These are phyloP conservation scores for Limosa lapponica DNA, from an alignment of 2,797 vertebrate genomes.

Conservation along the genomic window DNA sequence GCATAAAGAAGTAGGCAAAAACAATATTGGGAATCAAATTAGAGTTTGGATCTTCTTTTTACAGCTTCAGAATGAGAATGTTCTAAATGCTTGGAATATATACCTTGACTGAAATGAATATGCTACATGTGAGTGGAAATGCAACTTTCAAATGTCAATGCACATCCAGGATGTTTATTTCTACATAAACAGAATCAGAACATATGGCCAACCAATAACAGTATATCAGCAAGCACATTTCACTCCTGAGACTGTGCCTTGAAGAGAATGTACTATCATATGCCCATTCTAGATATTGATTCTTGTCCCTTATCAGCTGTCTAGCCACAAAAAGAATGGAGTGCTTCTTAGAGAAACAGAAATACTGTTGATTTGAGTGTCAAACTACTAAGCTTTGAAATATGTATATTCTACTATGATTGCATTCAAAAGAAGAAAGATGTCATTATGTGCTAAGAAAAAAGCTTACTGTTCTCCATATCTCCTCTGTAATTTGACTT, in stretches of 20 bases:
- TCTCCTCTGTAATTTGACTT: neutral
- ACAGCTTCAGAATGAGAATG: neutral
- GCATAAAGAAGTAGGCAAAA: neutral
- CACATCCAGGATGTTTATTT: slow-evolving; percentile 3
- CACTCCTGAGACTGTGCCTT: neutral
- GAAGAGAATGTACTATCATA: neutral
- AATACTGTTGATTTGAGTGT: neutral
- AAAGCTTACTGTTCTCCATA: neutral
- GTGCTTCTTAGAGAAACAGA: neutral
- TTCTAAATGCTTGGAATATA: neutral
- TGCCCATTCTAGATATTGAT: neutral
- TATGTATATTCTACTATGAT: neutral
- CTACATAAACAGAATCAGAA: slow-evolving; percentile 2
- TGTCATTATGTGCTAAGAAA: neutral
- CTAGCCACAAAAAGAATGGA: neutral
- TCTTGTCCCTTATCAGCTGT: neutral
- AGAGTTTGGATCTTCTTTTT: neutral
- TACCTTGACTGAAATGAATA: neutral
- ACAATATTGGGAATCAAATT: neutral
- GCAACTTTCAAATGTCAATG: neutral
- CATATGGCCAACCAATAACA: neutral
- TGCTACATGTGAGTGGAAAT: neutral
- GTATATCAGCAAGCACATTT: neutral
- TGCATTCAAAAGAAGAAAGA: neutral
- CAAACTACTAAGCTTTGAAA: neutral